These are phyloP conservation scores for Orussus abietinus DNA, from an alignment of 1,140 invertebrate species.

Conservation along the genomic window DNA sequence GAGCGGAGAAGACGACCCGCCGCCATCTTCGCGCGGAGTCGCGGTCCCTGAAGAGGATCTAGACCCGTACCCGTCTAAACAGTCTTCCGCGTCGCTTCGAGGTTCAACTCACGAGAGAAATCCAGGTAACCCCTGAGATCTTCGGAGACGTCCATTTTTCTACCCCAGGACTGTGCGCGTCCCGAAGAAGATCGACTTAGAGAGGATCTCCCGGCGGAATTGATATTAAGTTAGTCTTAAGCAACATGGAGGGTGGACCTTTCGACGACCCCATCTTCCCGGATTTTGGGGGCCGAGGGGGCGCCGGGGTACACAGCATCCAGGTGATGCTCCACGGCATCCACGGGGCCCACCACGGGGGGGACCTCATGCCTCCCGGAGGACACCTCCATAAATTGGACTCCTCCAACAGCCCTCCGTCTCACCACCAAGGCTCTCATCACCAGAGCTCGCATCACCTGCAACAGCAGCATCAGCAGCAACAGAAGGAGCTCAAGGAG, in stretches of 20 bases:
- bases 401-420: conserved; percentile 50
- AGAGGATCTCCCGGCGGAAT: too few species aligned
- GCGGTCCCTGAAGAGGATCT: too few species aligned
- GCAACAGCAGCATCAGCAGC: conserved; percentile 42
- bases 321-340: conserved; percentile 74
- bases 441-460: conserved; percentile 41
- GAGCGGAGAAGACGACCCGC: too few species aligned
- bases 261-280: conserved; percentile 74
- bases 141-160: too few species aligned
- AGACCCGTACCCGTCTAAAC: too few species aligned
- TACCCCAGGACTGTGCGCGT: too few species aligned
- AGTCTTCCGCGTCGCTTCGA: too few species aligned
- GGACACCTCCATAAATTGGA: conserved; percentile 54
- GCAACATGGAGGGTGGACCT: conserved; percentile 64
- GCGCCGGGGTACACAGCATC: conserved; percentile 59
- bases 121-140: too few species aligned
- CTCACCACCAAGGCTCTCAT: conserved; percentile 41
- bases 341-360: conserved; percentile 52
- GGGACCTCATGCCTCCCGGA: conserved; percentile 46
- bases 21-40: too few species aligned
- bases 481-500: conserved; percentile 47
- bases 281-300: conserved; percentile 65
- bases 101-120: too few species aligned
- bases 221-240: too few species aligned
- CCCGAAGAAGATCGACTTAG: too few species aligned